Evolutionary conservation across 2,888 invertebrate species (phyloP), one percentile per base, ranked within the genome.

Genomic region (Crossocerus cetratus): DNA sequence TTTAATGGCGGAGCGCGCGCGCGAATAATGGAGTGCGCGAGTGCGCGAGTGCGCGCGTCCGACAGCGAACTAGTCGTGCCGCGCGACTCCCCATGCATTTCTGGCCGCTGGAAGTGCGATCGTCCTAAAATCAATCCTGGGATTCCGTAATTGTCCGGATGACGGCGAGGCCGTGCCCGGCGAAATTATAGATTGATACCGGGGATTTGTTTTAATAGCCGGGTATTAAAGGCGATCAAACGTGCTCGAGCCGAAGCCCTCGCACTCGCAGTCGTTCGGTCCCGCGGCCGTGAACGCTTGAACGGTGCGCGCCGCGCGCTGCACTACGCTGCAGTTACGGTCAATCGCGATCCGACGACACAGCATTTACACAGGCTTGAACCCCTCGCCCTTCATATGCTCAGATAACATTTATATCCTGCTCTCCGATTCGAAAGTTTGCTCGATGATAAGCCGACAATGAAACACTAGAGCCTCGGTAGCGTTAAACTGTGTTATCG

Each of bases 131-230:
- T 32, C 32, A 32, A 32, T 32, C 32, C 8, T 4, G 3, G 11
- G 32, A 32, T 32, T 32, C 32, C 32, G 32, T 32, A 32, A 32
- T 32, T 32, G 32, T 32, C 32, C 32, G 32, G 8, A 32, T 32
- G 32, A 32, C 32, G 32, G 32, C 3, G 32, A 32, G 32, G 32
- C 32, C 8, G 8, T 32, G 32, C 32, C 8, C 32, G 11, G 32
- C 32, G 84, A 82, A 77, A 77, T 82, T 80, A 82, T 83, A 84
- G 83, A 84, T 82, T 82, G 81, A 85, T 85, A 86, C 84, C 81
- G 83, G 81, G 82, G 85, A 85, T 82, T 83, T 86, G 83, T 84
- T 80, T 83, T 85, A 85, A 84, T 84, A 80, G 78, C 72, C 77
- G 73, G 61, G 73, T 69, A 85, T 86, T 86, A 84, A 74, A 68